Base-by-base conservation (phyloP, 2,888 invertebrate genomes). In the Meloe dianella region DNA sequence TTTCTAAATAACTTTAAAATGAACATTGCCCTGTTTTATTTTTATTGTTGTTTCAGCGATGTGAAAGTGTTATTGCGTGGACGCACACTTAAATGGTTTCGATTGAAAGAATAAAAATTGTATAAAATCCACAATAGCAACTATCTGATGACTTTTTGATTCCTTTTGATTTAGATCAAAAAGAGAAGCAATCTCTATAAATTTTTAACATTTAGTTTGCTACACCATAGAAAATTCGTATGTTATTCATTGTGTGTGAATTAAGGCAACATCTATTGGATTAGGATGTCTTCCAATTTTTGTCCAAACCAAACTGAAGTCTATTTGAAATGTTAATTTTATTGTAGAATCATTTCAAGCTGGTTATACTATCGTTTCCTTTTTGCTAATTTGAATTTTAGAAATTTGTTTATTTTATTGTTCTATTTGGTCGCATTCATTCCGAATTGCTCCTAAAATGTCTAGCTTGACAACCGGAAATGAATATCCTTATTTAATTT, bases 21-120 rank as follows among this genome's bases (percentile, higher is more conserved):
- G n/a, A 58, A 30, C 58, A 32, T 20, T 32, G 9, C 32, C 14
- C 9, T 22, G 51, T 51, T 58, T 58, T 59, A 58, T 59, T 59
- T 59, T 59, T 35, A 59, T 59, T 59, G 35, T 59, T 59, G 35
- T 59, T 59, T 12, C 30, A 35, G 6, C 59, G 20, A 14, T 24
- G 20, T 24, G 8, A 35, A 59, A 59, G 29, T 57, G 32, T 59
- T 59, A 22, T 32, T 59, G 59, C 20, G 35, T 30, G 20, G 38
- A 29, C 35, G 20, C 59, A 20, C 7, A 59, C 38, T 20, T 38
- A 59, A 30, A 24, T 22, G 38, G 35, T 10, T 20, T 17, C 17
- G 12, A 22, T 8, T 4, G 20, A 20, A 59, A 35, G n/a, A n/a
- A n/a, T n/a, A 38, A 38, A 38, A 20, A 10, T n/a, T n/a, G 58